A percentile compares a stretch with the other conserved stretches of the same genome.
phyloP scores from a whole-genome alignment of 2,113 vertebrate species.

The Acanthisitta chloris region DNA sequence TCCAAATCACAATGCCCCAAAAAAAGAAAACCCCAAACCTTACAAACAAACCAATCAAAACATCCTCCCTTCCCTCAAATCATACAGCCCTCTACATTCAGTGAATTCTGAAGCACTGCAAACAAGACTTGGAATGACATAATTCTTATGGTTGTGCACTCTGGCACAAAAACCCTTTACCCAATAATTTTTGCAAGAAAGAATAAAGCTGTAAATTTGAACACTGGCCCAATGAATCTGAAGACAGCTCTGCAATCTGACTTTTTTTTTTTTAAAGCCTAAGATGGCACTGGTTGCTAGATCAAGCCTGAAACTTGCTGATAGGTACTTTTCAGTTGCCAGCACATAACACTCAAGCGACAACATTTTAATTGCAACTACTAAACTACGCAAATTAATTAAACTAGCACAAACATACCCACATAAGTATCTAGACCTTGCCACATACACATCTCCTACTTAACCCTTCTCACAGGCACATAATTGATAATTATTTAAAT shows the following conservation, averaged over 20 bases:
- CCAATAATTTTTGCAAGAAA: background rate
- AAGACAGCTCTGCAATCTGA: background rate
- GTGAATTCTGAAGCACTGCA: background rate
- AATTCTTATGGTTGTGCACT: background rate
- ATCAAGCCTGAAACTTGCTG: accelerated
- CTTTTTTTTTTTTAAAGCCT: background rate
- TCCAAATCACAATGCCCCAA: background rate
- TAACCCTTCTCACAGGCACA: background rate
- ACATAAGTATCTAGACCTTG: background rate
- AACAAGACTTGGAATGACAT: accelerated
- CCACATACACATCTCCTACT: background rate
- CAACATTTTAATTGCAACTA: background rate
- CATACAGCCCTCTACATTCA: background rate
- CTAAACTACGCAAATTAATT: background rate
- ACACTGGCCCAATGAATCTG: accelerated
- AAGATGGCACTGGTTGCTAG: too few relatives aligned
- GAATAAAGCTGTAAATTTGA: background rate
- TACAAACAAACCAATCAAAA: background rate
- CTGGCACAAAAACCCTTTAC: background rate
- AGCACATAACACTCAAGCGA: background rate
- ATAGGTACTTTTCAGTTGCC: background rate
- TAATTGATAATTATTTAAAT: background rate
- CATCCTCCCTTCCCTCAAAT: background rate
- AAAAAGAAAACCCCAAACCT: accelerated
- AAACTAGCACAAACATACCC: background rate